phyloP scores from a whole-genome alignment of 92 coral and sea anemone genomes.

The Heteractis magnifica region DNA sequence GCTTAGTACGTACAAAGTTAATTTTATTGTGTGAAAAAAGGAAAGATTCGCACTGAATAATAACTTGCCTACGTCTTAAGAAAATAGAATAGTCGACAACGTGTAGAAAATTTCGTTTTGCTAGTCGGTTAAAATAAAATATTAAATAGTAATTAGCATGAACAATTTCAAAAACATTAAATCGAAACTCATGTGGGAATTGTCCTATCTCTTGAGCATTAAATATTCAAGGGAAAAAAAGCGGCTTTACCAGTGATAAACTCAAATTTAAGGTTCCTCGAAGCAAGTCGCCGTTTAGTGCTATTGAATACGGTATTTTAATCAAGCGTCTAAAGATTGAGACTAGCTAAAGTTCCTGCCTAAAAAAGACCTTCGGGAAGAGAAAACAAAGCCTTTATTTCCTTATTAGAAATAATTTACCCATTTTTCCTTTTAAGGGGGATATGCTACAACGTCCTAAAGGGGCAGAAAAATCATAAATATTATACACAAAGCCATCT shows the following conservation, averaged over 20 bases:
- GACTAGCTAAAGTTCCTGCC: neutral
- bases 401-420: neutral
- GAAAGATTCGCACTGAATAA: neutral
- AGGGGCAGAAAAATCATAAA: neutral
- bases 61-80: neutral
- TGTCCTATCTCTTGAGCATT: neutral
- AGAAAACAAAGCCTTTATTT: neutral
- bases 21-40: neutral
- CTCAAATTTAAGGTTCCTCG: no score
- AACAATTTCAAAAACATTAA: neutral
- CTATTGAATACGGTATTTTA: neutral
- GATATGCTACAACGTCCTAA: neutral
- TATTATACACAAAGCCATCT: neutral
- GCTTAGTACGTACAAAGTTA: neutral
- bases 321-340: neutral
- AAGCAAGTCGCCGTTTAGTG: neutral
- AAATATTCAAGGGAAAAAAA: no score
- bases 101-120: neutral
- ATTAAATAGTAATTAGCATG: neutral
- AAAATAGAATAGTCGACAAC: neutral
- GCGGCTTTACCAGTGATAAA: no score
- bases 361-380: neutral
- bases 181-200: neutral
- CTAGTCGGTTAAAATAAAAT: neutral
- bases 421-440: neutral